Percentiles rank a stretch among this genome's conserved stretches.
Evolutionary conservation across 2,797 vertebrate species (phyloP).

Genomic region (Protosalanx chinensis): DNA sequence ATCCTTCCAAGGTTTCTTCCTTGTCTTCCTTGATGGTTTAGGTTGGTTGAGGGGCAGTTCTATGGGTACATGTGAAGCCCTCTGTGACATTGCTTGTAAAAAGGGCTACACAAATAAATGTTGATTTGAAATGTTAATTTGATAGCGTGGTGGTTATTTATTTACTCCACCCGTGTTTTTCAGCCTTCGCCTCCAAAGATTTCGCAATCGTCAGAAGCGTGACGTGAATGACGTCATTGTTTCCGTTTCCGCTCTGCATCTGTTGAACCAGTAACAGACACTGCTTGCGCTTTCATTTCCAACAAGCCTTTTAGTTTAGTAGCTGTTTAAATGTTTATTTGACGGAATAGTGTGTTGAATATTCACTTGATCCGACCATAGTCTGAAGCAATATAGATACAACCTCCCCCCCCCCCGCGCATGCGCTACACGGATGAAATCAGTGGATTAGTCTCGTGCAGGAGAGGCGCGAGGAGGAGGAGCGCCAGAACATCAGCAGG

Average conservation of each 20-base stretch:
- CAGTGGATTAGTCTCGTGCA: background rate
- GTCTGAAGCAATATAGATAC: background rate
- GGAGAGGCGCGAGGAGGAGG: background rate
- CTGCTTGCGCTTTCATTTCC: background rate
- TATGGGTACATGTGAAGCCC: no score
- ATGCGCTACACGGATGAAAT: conserved; percentile 30
- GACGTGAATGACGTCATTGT: conserved; percentile 54
- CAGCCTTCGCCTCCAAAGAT: no score
- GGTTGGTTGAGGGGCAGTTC: no score
- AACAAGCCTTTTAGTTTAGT: background rate
- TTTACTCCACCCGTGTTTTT: background rate
- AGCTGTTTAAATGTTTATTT: background rate
- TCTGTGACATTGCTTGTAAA: no score
- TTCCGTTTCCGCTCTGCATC: conserved; percentile 49
- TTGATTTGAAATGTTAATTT: no score
- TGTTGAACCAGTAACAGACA: background rate
- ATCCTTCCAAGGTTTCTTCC: no score
- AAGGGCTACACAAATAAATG: no score
- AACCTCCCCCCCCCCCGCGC: conserved; percentile 15
- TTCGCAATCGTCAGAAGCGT: background rate
- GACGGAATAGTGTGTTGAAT: background rate
- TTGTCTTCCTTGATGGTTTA: no score
- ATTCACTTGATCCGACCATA: background rate
- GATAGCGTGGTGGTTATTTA: no score
- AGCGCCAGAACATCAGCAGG: conserved; percentile 8